Evolutionary conservation across 23 tunicate genomes (phyloP), one percentile per base, ranked within the genome.

Genomic region (Clavelina lepadiformis): DNA sequence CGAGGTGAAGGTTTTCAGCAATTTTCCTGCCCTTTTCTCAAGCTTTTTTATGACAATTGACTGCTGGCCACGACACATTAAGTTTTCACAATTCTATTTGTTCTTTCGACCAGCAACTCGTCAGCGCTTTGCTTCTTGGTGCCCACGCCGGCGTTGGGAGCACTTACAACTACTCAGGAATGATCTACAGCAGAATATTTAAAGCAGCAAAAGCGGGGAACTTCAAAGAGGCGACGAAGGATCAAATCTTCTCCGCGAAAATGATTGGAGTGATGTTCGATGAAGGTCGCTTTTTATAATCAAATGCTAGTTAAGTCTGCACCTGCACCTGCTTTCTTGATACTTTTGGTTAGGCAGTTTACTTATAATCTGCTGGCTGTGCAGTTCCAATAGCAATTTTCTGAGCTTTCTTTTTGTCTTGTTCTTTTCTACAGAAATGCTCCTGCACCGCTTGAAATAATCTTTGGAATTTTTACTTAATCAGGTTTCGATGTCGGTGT

Each of bases 101-200:
- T 41, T 41, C 11, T 41, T 41, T 41, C 49, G 15, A 41, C 11
- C 49, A 92, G 93, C 98, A 92, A 92, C 27, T 84, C 4, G 68
- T 49, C n/a, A 57, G 70, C 19, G 98, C 69, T 3, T 59, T 73
- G 19, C 5, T 85, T 49, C 56, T 92, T 1, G 98, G 98, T 21
- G 77, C 71, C 1, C 28, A 67, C 28, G 67, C 73, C 4, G 79
- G 67, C 1, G 98, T 92, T 59, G 98, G 98, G 24, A 74, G 98
- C 57, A 83, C 93, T 46, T 92, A 92, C 86, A 92, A 77, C 71
- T 92, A 82, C 65, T 81, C 82, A 6, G 72, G 82, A 35, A 82
- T 32, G 30, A 37, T 82, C 6, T 46, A 82, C 75, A 25, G 46
- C 24, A 56, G 69, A 61, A 66, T 88, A 13, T 57, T 30, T 46